Evolutionary conservation across 2,113 vertebrate genomes (phyloP).

Genomic region (Tympanuchus pallidicinctus): DNA sequence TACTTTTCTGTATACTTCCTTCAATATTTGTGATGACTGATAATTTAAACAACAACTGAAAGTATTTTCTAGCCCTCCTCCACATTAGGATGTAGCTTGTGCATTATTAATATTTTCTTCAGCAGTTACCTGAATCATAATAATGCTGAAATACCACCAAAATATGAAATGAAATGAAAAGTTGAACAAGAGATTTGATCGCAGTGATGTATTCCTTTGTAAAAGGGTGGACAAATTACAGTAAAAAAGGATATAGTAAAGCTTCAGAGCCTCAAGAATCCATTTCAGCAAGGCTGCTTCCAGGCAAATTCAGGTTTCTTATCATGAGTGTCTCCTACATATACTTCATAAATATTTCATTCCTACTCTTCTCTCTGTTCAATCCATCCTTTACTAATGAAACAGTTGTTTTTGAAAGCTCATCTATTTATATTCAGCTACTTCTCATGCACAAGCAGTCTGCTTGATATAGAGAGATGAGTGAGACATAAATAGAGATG

Average conservation of each 20-base stretch:
- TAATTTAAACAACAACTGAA: not conserved
- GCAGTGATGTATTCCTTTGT: accelerated
- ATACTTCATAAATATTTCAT: conserved; percentile 50
- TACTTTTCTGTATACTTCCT: not conserved
- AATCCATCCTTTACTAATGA: conserved; percentile 40
- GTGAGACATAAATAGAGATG: conserved; percentile 40
- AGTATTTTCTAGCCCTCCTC: not conserved
- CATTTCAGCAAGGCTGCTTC: not conserved
- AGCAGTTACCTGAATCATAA: not conserved
- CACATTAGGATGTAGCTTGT: not conserved
- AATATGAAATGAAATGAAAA: not conserved
- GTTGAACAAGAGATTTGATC: not conserved
- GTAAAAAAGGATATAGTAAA: not conserved
- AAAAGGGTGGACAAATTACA: not conserved
- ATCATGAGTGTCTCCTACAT: not conserved
- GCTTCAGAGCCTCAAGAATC: not conserved
- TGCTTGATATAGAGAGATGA: not conserved
- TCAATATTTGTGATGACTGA: conserved; percentile 16
- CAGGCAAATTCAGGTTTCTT: not conserved
- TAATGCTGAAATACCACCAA: not conserved
- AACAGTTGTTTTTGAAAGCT: conserved; percentile 53
- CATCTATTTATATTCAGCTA: conserved; percentile 52
- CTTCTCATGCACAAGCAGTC: not conserved
- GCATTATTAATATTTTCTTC: not conserved
- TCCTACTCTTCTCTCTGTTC: conserved; percentile 7